phyloP scores from a whole-genome alignment of 2,113 vertebrate genomes.

The Macaca mulatta region DNA sequence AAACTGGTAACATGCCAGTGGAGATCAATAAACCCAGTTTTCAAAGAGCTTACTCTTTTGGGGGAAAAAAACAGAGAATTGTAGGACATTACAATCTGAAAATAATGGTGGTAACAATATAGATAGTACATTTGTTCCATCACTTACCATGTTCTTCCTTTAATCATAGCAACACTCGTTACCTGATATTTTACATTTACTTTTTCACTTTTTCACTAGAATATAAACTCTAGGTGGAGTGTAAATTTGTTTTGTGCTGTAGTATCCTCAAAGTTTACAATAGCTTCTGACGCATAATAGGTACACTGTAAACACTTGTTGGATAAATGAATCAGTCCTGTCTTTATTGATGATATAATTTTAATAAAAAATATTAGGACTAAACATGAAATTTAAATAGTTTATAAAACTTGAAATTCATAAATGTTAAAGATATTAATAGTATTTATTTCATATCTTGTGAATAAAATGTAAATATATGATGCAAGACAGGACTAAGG shows the following conservation, averaged over 20 bases:
- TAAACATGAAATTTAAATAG: slow-evolving; percentile 16
- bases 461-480: background rate
- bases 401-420: slow-evolving; percentile 40
- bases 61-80: background rate
- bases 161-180: background rate
- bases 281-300: background rate
- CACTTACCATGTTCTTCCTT: background rate
- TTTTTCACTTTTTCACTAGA: background rate
- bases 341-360: background rate
- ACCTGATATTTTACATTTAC: background rate
- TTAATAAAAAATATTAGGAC: slow-evolving; percentile 12
- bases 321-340: background rate
- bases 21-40: background rate
- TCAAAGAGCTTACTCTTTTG: background rate
- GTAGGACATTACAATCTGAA: background rate
- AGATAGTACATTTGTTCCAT: background rate
- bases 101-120: background rate
- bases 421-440: background rate
- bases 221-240: background rate
- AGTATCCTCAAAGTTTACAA: background rate
- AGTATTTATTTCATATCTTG: background rate
- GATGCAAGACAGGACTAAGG: background rate
- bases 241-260: background rate
- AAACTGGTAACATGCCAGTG: background rate
- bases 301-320: background rate